phyloP scores from a whole-genome alignment of 2,113 vertebrate genomes.

The Choloepus hoffmanni region DNA sequence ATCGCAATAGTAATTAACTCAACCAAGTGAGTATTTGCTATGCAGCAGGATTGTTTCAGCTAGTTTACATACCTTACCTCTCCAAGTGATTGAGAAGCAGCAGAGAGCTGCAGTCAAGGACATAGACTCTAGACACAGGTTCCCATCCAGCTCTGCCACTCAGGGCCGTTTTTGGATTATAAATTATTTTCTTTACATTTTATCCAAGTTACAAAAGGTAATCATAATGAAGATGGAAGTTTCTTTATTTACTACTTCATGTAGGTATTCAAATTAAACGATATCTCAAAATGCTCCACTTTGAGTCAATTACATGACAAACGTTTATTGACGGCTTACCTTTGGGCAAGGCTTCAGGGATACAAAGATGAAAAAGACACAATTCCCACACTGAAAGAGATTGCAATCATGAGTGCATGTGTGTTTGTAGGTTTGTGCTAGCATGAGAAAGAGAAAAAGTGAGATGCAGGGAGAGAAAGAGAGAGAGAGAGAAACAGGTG shows the following conservation, averaged over 20 bases:
- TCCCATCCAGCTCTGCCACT: neutral
- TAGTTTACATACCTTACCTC: neutral
- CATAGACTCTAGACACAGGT: neutral
- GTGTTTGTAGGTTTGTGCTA: neutral
- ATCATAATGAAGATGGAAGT: neutral
- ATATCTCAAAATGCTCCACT: neutral
- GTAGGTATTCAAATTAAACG: slow-evolving; percentile 17
- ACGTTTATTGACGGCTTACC: neutral
- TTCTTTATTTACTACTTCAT: slow-evolving; percentile 25
- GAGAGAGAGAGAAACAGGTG: neutral
- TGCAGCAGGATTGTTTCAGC: neutral
- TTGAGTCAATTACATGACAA: slow-evolving; percentile 24
- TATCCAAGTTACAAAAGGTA: neutral
- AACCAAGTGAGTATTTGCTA: neutral
- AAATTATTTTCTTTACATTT: neutral
- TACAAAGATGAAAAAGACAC: neutral
- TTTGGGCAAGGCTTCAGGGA: neutral
- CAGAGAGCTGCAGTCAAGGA: neutral
- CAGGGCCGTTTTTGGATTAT: neutral
- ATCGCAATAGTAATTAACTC: neutral
- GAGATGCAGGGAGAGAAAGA: neutral
- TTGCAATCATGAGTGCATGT: neutral
- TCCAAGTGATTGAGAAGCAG: neutral
- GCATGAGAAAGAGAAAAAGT: neutral
- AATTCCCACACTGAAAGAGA: neutral